Evolutionary conservation across 2,113 vertebrate genomes (phyloP), one percentile per base, ranked within the genome.

Genomic region (Rhinolophus sinicus): DNA sequence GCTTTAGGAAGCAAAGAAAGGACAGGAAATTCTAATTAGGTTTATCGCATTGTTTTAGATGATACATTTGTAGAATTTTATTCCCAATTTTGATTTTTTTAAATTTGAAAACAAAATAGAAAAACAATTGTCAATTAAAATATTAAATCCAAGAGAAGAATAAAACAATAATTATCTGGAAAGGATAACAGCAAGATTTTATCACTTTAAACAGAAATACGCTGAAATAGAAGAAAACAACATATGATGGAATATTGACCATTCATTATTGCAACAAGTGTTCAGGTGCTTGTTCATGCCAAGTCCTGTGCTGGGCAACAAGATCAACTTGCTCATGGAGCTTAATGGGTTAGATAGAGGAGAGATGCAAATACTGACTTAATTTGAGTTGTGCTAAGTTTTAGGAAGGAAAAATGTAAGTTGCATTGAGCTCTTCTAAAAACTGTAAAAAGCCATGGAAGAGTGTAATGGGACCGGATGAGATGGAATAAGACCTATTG

Each of bases 141-240:
- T 83, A 64, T 44, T 21, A 96, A 81, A 88, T 38, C 26, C 28
- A 50, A 76, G 52, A 69, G 30, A 72, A 88, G 21, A 82, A 73
- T 65, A 93, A 83, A 54, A n/a, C 56, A 58, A 86, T 86, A 72
- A 77, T 93, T 93, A 88, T 73, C 70, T 96, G 54, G 19, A 95
- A 92, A 93, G n/a, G 24, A 6, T 47, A 73, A 82, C 6, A 64
- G 62, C 28, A 64, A 83, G 21, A 26, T 75, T 97, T 85, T 95
- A 88, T 88, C 47, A 67, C 8, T 85, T 93, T 89, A 94, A 69
- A 35, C 28, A 77, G 72, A 95, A 96, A 21, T 60, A 65, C 90
- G 13, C 35, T 92, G 60, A 81, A 92, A 70, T 84, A 90, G 70
- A 72, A 92, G 73, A 78, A 92, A 70, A 93, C 14, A 84, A 94